Conservation (phyloP, 2,113 vertebrate species). For the Crotalus horridus region DNA sequence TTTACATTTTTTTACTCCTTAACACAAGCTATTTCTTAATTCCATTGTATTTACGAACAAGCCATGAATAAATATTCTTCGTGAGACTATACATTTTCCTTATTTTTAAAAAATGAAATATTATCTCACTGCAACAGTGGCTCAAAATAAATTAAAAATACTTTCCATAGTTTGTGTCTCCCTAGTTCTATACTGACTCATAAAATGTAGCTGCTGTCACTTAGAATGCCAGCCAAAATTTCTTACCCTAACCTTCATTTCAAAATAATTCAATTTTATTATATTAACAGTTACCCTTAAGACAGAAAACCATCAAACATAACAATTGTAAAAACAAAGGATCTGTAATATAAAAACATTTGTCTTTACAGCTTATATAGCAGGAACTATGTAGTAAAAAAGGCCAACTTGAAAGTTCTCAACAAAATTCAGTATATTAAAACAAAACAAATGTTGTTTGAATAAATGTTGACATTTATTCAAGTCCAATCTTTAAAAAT, state of each 20-base stretch:
- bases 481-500: background rate
- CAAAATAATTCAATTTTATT: slow-evolving; percentile 26
- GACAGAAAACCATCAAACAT: slow-evolving; percentile 2
- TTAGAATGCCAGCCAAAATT: slow-evolving; percentile 12
- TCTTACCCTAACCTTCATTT: slow-evolving; percentile 22
- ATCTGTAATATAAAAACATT: slow-evolving; percentile 9
- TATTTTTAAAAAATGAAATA: background rate
- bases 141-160: background rate
- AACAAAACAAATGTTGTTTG: background rate
- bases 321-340: background rate
- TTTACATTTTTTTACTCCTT: background rate
- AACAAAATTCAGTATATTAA: background rate
- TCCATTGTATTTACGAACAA: background rate
- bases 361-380: slow-evolving; percentile 11
- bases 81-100: background rate
- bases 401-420: background rate
- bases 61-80: background rate
- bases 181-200: background rate
- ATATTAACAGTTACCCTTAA: slow-evolving; percentile 20
- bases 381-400: slow-evolving; percentile 8
- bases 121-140: background rate
- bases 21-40: background rate
- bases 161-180: background rate
- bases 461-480: background rate
- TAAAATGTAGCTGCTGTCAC: slow-evolving; percentile 4